Base-by-base conservation (phyloP, 2,888 invertebrate species). In the Syritta pipiens region DNA sequence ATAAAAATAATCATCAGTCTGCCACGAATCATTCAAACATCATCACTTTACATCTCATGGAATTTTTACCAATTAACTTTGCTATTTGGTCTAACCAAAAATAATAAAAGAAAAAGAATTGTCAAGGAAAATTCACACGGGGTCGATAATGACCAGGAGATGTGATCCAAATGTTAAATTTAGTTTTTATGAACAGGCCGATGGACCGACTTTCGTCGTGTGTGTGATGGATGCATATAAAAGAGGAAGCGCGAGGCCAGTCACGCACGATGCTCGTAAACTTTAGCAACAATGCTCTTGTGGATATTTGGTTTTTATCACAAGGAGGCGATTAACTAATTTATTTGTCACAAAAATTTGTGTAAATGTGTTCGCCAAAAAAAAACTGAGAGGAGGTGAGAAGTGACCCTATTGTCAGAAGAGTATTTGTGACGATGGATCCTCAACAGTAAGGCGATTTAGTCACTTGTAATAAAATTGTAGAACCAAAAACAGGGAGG, bases 91-190 rank as follows among this genome's bases (percentile, higher is more conserved):
- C n/a, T n/a, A n/a, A n/a, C n/a, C 5, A 14, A 35, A 10, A 35
- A 20, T 2, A 40, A 40, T 40, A 40, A 40, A 44, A 32, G 4
- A 51, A 22, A n/a, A n/a, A n/a, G n/a, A n/a, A n/a, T 37, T 24
- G 24, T 24, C 37, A 35, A 14, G 24, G 53, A 10, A 53, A 37
- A 22, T 37, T 24, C 14, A 37, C 20, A 37, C 14, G 22, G 37
- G 22, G 19, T 35, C 22, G 22, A 20, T 51, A 22, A 51, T 51
- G 22, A 1, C 51, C 22, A 22, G 24, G 7, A 22, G 22, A 4
- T 37, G 14, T 26, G 37, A 37, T 35, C 35, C n/a, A 37, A 37
- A 17, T 24, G 12, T 53, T 53, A 44, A 44, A 44, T 44, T 24
- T 53, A 37, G 12, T 22, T 20, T 37, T 51, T 53, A 24, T 37